phyloP scores from a whole-genome alignment of 2,113 vertebrate genomes.

The Dasypus novemcinctus region DNA sequence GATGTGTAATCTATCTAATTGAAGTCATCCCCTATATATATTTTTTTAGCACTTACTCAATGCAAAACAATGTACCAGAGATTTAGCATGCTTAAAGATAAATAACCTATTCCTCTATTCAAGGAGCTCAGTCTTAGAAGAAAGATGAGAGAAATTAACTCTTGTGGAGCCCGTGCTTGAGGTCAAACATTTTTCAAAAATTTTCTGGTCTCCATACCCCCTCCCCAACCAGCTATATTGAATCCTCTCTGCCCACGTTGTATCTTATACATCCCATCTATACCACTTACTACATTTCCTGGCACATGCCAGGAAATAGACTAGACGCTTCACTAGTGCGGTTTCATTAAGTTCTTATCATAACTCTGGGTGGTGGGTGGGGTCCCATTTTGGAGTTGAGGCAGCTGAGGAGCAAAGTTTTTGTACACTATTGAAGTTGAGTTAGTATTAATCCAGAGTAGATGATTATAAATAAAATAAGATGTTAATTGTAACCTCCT shows the following conservation, averaged over 20 bases:
- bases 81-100: not conserved
- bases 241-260: not conserved
- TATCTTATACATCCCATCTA: not conserved
- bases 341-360: not conserved
- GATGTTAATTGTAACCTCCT: too few species aligned
- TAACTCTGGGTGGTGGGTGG: not conserved
- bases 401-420: not conserved
- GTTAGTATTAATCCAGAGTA: not conserved
- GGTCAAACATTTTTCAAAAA: not conserved
- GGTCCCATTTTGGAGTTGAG: not conserved
- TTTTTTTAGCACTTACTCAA: not conserved
- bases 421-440: too few species aligned
- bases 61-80: not conserved
- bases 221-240: too few species aligned
- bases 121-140: not conserved
- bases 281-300: not conserved
- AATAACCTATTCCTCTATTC: not conserved
- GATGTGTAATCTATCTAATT: not conserved
- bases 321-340: not conserved
- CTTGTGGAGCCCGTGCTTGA: not conserved
- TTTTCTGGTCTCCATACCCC: rapidly evolving
- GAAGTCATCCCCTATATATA: not conserved
- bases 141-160: not conserved
- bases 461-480: not conserved
- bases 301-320: not conserved